Conservation (phyloP, 2,888 invertebrate species). For the Volucella bombylans region DNA sequence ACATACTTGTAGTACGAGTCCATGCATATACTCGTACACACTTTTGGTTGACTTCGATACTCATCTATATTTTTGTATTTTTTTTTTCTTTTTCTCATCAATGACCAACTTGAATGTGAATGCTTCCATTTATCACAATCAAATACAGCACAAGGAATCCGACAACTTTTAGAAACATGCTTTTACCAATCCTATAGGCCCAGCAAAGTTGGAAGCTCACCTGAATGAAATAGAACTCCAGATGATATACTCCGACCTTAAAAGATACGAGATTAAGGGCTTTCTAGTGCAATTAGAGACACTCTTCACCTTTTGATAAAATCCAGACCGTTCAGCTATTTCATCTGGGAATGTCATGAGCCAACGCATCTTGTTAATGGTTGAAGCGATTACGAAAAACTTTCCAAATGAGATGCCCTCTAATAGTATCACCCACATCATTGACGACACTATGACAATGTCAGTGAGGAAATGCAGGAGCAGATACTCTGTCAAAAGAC, state of each 20-base stretch:
- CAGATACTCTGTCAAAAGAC: conserved; percentile 21
- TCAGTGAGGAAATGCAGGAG: conserved; percentile 16
- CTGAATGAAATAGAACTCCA: conserved; percentile 2
- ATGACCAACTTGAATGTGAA: no score
- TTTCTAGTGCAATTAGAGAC: neutral
- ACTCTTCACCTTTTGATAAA: conserved; percentile 25
- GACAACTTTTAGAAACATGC: neutral
- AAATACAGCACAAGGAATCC: no score
- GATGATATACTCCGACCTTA: conserved; percentile 1
- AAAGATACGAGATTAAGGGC: neutral
- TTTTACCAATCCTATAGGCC: conserved; percentile 14
- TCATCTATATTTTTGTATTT: no score
- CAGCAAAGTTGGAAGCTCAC: conserved; percentile 16
- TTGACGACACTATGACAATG: neutral
- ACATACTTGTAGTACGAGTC: no score
- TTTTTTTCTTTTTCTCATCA: no score
- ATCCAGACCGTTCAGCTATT: conserved; percentile 17
- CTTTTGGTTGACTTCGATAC: no score
- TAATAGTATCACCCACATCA: neutral
- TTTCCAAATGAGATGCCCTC: neutral
- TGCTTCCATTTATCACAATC: no score
- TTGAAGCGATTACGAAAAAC: conserved; percentile 1
- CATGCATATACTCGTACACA: no score
- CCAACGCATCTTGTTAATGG: conserved; percentile 28
- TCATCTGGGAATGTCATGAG: conserved; percentile 25